Evolutionary conservation across 1,140 invertebrate species (phyloP), one percentile per base, ranked within the genome.

Genomic region (Homarus americanus): DNA sequence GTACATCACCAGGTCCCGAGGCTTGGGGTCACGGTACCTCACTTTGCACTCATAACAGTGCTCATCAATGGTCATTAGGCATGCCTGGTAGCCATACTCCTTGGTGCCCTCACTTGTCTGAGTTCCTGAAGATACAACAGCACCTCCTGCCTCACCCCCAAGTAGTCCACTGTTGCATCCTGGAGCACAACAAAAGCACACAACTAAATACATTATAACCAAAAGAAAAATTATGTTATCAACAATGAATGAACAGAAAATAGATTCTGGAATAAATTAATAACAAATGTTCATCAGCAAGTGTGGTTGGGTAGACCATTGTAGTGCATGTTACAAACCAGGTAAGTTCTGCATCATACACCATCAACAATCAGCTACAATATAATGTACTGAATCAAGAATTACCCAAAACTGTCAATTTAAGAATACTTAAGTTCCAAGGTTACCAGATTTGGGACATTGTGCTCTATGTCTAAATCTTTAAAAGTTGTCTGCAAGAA

Each of bases 41-140:
- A 98, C 96, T 94, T 97, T 97, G 94, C 98, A 99, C 94, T 98
- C 97, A 94, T 97, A 97, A 95, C 98, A 99, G 93, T 98, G 96
- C 3, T 96, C 96, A 93, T 99, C 98, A 3, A 96, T 95, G 0
- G 96, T 96, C 94, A 97, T 96, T 94, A 97, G 97, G 44, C 96
- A 95, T n/a, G 96, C 95, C 92, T 97, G 95, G 93, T 97, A 97
- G 20, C 94, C 94, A 82, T 93, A 93, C 24, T 93, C 92, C 58
- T 58, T 73, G 44, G 63, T 66, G 24, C 63, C 63, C 5, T 66
- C 63, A 89, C 72, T 73, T 72, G 69, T 86, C 53, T 86, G 83
- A 5, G 73, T 86, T 36, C 40, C 73, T 49, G 83, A 41, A 38
- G 73, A 86, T 10, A 76, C 73, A 34, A 76, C 69, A 75, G 24